Conservation (phyloP, 2,888 invertebrate species). For the Cheilosia urbana region DNA sequence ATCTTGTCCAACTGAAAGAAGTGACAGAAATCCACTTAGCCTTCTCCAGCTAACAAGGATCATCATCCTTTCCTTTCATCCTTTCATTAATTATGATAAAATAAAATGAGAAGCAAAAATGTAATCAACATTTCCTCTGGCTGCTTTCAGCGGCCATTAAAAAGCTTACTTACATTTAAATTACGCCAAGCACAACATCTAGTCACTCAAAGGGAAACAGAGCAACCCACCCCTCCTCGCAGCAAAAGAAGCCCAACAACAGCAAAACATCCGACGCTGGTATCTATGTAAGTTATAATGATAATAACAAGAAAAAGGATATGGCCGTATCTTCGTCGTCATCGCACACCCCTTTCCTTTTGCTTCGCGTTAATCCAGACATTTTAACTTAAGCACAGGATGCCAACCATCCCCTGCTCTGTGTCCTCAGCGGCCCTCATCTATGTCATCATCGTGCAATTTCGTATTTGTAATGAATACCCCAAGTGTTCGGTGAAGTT, state of each 20-base stretch:
- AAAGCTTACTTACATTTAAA: slow-evolving; percentile 76
- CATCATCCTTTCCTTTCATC: slow-evolving; percentile 72
- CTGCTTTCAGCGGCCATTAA: slow-evolving; percentile 74
- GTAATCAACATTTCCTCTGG: slow-evolving; percentile 69
- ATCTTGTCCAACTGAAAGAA: slow-evolving; percentile 51
- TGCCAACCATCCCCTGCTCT: slow-evolving; percentile 11
- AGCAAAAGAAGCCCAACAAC: slow-evolving; percentile 28
- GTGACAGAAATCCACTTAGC: slow-evolving; percentile 58
- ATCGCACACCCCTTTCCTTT: slow-evolving; percentile 65
- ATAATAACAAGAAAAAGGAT: slow-evolving; percentile 72
- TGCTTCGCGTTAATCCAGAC: slow-evolving; percentile 59
- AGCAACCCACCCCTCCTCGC: slow-evolving; percentile 18
- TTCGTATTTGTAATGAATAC: slow-evolving; percentile 66
- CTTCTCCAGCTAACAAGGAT: slow-evolving; percentile 64
- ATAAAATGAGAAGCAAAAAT: slow-evolving; percentile 68
- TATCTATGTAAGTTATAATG: slow-evolving; percentile 61
- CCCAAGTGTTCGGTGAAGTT: slow-evolving; percentile 35
- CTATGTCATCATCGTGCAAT: slow-evolving; percentile 36
- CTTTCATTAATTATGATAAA: slow-evolving; percentile 75
- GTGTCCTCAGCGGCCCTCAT: slow-evolving; percentile 11
- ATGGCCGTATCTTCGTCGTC: slow-evolving; percentile 53
- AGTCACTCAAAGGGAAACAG: slow-evolving; percentile 6
- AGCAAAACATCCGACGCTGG: slow-evolving; percentile 45
- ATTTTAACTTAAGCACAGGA: slow-evolving; percentile 57
- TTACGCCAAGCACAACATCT: slow-evolving; percentile 70